Base-by-base conservation (phyloP, 2,888 invertebrate genomes). In the Linnaemya vulpina region DNA sequence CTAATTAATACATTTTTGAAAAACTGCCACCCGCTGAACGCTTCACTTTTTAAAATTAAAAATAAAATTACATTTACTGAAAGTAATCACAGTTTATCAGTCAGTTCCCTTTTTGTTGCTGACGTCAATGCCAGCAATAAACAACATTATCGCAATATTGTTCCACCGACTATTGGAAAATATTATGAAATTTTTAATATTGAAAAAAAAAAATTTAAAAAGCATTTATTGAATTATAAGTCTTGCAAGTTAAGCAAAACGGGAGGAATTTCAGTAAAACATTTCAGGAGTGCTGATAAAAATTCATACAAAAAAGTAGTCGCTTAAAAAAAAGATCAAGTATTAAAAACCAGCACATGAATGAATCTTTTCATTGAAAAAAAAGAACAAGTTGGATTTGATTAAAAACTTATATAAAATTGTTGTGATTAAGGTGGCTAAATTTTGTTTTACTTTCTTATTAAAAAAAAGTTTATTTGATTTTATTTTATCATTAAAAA, bases 41-140 rank as follows among this genome's bases (percentile, higher is more conserved):
- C 43, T 8, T 22, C 15, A 43, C 63, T 22, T 8, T 15, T 22
- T 46, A 43, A n/a, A 7, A 17, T 62, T 17, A 15, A 43, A n/a
- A 2, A 65, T 10, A n/a, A 43, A 0, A 3, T 22, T 25, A 8
- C 15, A 15, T 46, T 53, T 51, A 51, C 30, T 60, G 7, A 43
- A 8, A 17, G 15, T 4, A 35, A 15, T 25, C 8, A 62, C 60
- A 30, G 25, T 30, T 30, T n/a, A 40, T 38, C 35, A 68, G 20
- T 22, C n/a, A 20, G 25, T 70, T 63, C 53, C 62, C 43, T 63
- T 43, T 53, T 62, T 35, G 53, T 25, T 75, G 40, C 43, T 78
- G 70, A 78, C 78, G 78, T 78, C 78, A 78, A 70, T 60, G 17
- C 20, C 25, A 51, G 43, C 40, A 51, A 53, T 71, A 71, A 62